Conservation (phyloP, 2,888 invertebrate species). For the Lepidochitona cinerea region DNA sequence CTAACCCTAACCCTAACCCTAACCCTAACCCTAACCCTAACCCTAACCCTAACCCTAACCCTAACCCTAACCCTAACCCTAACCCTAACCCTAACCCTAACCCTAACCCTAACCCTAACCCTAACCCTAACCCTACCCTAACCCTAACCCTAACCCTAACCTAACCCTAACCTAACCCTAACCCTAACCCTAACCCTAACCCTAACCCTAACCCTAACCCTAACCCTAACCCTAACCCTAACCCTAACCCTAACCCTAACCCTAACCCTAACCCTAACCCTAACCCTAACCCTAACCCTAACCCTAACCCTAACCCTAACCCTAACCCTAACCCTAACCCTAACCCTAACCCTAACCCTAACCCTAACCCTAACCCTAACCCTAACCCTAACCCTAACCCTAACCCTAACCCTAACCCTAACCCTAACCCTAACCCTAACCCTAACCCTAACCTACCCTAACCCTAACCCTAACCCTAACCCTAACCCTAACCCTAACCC, state of each 20-base stretch:
- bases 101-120: conserved; percentile 30
- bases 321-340: neutral
- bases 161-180: conserved; percentile 29
- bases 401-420: no score
- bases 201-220: conserved; percentile 32
- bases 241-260: neutral
- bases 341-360: neutral
- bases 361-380: neutral
- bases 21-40: conserved; percentile 28
- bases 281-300: neutral
- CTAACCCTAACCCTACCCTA: conserved; percentile 8
- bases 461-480: no score
- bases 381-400: conserved; percentile 31
- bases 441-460: no score
- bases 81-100: conserved; percentile 28
- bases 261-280: conserved; percentile 19
- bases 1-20: conserved; percentile 29
- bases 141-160: conserved; percentile 30
- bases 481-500: no score
- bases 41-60: conserved; percentile 24
- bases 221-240: no score
- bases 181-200: conserved; percentile 32
- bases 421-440: no score
- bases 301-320: neutral
- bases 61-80: conserved; percentile 30